A percentile compares a stretch with the other conserved stretches of the same genome.
Evolutionary conservation across 2,113 vertebrate species (phyloP).

Genomic region (Myxocyprinus asiaticus): DNA sequence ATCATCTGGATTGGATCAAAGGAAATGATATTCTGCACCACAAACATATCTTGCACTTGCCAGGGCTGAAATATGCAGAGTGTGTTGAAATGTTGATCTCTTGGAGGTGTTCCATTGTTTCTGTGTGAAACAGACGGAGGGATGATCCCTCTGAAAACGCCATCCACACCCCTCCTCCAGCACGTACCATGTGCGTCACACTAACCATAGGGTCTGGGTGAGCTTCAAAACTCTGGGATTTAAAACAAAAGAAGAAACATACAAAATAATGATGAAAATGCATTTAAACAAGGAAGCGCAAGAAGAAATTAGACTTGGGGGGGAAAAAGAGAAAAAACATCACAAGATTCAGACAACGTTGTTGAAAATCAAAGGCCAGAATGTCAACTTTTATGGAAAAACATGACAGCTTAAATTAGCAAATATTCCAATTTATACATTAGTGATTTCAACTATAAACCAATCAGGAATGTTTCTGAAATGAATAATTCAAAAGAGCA

Average conservation of each 20-base stretch:
- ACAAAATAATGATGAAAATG: slow-evolving; percentile 18
- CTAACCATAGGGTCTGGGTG: slow-evolving; percentile 73
- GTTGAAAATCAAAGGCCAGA: too few relatives aligned
- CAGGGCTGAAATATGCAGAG: slow-evolving; percentile 79
- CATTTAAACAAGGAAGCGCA: background rate
- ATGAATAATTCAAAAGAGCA: too few relatives aligned
- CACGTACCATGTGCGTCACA: slow-evolving; percentile 81
- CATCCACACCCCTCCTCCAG: slow-evolving; percentile 87
- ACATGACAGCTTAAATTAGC: too few relatives aligned
- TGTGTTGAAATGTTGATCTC: slow-evolving; percentile 87
- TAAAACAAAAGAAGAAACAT: background rate
- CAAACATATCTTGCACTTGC: slow-evolving; percentile 62
- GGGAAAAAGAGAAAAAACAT: background rate
- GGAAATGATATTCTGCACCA: background rate
- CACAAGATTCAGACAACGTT: background rate
- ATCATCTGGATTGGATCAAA: background rate
- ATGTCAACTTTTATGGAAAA: too few relatives aligned
- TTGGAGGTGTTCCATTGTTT: slow-evolving; percentile 84
- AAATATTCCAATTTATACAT: too few relatives aligned
- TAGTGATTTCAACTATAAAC: too few relatives aligned
- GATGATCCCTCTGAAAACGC: slow-evolving; percentile 81
- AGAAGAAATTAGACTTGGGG: background rate
- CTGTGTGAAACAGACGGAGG: slow-evolving; percentile 87
- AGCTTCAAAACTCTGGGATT: slow-evolving; percentile 78
- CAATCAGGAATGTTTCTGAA: too few relatives aligned